Evolutionary conservation across 2,113 vertebrate species (phyloP).

Genomic region (Osmerus mordax): DNA sequence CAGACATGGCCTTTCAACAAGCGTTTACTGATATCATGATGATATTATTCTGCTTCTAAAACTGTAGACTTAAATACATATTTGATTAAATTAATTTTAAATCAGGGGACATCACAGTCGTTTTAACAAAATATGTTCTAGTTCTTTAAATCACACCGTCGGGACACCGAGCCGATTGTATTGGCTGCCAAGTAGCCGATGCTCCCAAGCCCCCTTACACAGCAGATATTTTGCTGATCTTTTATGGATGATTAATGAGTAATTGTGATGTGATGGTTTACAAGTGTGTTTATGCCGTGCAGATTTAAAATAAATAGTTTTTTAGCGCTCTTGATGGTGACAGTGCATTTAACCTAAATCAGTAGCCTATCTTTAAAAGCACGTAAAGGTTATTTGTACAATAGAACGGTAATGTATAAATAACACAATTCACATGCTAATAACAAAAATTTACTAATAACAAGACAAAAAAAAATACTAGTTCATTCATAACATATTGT

Average conservation of each 20-base stretch:
- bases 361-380: too few species aligned
- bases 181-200: conserved; percentile 45
- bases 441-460: neutral
- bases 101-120: conserved; percentile 17
- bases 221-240: conserved; percentile 57
- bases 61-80: too few species aligned
- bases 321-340: conserved; percentile 13
- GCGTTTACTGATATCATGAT: too few species aligned
- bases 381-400: too few species aligned
- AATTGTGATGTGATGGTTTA: conserved; percentile 23
- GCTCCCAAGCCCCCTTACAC: conserved; percentile 58
- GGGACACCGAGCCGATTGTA: conserved; percentile 32
- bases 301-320: conserved; percentile 9
- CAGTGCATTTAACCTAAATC: conserved; percentile 1
- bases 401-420: too few species aligned
- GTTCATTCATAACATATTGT: neutral
- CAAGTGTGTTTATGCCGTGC: neutral
- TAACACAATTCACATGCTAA: neutral
- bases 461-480: neutral
- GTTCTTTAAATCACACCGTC: conserved; percentile 37
- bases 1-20: neutral
- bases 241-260: conserved; percentile 39
- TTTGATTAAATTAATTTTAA: too few species aligned
- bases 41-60: too few species aligned
- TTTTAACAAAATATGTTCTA: conserved; percentile 22